phyloP scores from a whole-genome alignment of 2,797 vertebrate species.

The Champsocephalus gunnari region DNA sequence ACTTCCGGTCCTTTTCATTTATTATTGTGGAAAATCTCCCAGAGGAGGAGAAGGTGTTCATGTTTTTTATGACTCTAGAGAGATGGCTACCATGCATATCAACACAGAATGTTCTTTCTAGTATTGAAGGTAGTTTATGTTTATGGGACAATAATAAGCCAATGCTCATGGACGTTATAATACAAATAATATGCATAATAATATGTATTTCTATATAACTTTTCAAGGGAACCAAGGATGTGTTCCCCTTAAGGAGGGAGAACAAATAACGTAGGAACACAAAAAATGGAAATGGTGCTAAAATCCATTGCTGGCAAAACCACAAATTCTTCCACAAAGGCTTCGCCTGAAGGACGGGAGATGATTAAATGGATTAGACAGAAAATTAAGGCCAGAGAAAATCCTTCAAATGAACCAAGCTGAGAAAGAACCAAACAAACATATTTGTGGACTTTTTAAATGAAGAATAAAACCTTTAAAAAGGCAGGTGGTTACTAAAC shows the following conservation, averaged over 20 bases:
- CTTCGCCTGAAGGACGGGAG: not conserved
- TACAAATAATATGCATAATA: too few species aligned
- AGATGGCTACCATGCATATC: slow-evolving; percentile 23
- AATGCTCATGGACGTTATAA: not conserved
- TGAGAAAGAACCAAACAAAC: not conserved
- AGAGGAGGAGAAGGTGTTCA: slow-evolving; percentile 16
- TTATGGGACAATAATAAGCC: slow-evolving; percentile 3
- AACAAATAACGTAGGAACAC: too few species aligned
- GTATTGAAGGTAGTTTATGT: slow-evolving; percentile 20
- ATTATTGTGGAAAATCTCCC: slow-evolving; percentile 55
- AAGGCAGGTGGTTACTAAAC: too few species aligned
- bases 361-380: not conserved
- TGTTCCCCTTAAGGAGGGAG: too few species aligned
- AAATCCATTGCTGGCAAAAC: not conserved
- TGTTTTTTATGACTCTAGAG: slow-evolving; percentile 43
- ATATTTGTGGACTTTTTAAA: not conserved
- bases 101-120: slow-evolving; percentile 8
- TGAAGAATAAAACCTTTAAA: not conserved
- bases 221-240: too few species aligned
- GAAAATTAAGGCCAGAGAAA: not conserved
- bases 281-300: not conserved
- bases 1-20: slow-evolving; percentile 25
- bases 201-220: too few species aligned
- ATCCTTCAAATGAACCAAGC: not conserved
- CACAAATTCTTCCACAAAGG: not conserved